These are phyloP conservation scores for Halictus quadricinctus DNA, from an alignment of 2,888 invertebrate genomes.

Conservation along the genomic window DNA sequence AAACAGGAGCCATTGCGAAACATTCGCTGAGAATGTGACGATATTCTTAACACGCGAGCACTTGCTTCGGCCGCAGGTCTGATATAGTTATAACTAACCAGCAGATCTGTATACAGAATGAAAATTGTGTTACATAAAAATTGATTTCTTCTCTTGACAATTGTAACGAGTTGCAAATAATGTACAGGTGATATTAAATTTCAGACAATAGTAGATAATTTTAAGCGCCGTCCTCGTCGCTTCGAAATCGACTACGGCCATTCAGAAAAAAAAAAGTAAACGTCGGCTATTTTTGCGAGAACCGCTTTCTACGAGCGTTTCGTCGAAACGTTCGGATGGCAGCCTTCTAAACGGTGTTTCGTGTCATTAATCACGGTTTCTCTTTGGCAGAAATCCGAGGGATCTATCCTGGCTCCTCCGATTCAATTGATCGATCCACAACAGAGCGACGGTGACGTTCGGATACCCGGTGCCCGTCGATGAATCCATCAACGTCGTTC, in stretches of 20 bases:
- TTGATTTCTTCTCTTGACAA: not conserved
- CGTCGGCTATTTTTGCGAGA: not conserved
- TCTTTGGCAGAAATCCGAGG: not conserved
- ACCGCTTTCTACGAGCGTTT: not conserved
- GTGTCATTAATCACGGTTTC: conserved; percentile 35
- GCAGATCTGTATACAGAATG: not conserved
- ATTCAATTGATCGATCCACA: conserved; percentile 56
- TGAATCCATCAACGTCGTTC: conserved; percentile 49
- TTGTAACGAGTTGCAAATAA: no score
- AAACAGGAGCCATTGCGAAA: not conserved
- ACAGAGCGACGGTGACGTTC: conserved; percentile 8
- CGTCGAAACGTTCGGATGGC: not conserved
- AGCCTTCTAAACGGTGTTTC: conserved; percentile 6
- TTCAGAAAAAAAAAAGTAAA: not conserved
- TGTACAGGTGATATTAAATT: no score
- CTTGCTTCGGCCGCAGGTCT: no score
- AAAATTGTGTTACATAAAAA: not conserved
- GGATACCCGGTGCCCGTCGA: conserved; percentile 37
- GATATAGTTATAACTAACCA: not conserved
- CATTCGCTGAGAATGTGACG: not conserved
- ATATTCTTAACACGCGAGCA: not conserved
- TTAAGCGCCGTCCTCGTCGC: not conserved
- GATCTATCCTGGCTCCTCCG: conserved; percentile 26
- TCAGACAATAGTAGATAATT: not conserved
- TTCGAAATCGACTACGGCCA: not conserved